Base-by-base conservation (phyloP, 2,113 vertebrate genomes). In the Heptranchias perlo region DNA sequence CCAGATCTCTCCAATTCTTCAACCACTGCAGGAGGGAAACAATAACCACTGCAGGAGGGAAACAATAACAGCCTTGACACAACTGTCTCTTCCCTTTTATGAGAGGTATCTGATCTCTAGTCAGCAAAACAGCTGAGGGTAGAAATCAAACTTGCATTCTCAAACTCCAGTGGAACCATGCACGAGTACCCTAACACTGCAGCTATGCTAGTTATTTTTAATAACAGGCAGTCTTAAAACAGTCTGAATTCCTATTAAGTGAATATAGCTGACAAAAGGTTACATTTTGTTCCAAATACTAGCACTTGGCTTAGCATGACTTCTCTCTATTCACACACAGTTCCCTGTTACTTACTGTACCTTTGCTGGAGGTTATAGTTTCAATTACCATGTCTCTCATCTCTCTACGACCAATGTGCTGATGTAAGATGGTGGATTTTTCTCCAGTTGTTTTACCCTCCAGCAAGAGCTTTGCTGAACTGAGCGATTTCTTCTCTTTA, bases 361-460 rank as follows among this genome's bases (percentile, higher is more conserved):
- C 99, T 98, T 98, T 47, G 65, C 96, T 97, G 65, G 98, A 98
- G 96, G 98, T 98, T 96, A 99, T 98, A 5, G 99, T 99, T 96
- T 99, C 99, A 96, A 99, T 99, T n/a, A 99, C 99, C 98, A 99
- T 97, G 96, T 99, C 99, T 1, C 98, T 98, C 99, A 99, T 99
- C 96, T 99, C 98, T 96, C 99, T 97, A 96, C 98, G 99, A 86
- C 99, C 99, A 0, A 99, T 98, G 96, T 99, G 99, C 96, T 99
- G 99, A 97, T 99, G 99, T 96, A 99, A 98, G 10, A 99, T 97
- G 2, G 98, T 97, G 0, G 98, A 97, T 96, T 98, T 97, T 95
- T 99, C 99, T 44, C 97, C 98, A 8, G 99, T 98, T 0, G 98
- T 98, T 96, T 99, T 99, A 18, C 98, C 98, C 65, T 98, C 97